phyloP scores from a whole-genome alignment of 2,888 invertebrate species.

The Caenorhabditis afra region DNA sequence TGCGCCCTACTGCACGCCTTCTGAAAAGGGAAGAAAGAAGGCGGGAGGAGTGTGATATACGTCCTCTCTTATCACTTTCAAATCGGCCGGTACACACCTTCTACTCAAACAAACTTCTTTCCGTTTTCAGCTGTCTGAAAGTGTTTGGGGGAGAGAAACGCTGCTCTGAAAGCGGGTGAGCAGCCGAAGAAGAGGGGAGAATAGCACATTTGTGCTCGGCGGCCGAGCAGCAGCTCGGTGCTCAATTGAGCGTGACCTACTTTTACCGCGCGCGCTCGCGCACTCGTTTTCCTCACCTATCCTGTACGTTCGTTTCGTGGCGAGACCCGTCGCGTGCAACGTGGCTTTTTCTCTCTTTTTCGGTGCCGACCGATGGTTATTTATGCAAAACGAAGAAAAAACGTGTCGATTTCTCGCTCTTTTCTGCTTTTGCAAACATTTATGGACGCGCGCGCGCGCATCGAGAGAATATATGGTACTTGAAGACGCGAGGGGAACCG shows the following conservation, averaged over 20 bases:
- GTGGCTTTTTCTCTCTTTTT: background rate
- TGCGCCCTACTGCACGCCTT: background rate
- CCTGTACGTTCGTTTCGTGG: no score
- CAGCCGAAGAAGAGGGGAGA: no score
- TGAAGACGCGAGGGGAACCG: background rate
- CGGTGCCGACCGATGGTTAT: background rate
- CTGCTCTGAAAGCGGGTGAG: background rate
- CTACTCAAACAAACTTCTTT: constrained; percentile 38
- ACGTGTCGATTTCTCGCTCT: constrained; percentile 36
- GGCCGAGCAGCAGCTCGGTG: background rate
- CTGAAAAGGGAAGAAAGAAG: no score
- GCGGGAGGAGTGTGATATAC: background rate
- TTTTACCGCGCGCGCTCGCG: background rate
- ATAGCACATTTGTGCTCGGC: no score
- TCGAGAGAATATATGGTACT: constrained; percentile 1
- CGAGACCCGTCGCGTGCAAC: background rate
- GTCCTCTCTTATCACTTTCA: constrained; percentile 18
- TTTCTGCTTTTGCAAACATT: constrained; percentile 29
- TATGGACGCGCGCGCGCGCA: background rate
- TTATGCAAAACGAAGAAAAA: constrained; percentile 34
- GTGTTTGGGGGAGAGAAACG: no score
- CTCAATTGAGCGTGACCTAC: constrained; percentile 51
- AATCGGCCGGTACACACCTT: constrained; percentile 16
- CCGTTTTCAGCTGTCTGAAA: constrained; percentile 1
- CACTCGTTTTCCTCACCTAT: no score